These are phyloP conservation scores for Drosophila nebulosa DNA, from an alignment of 1,140 invertebrate genomes.

Conservation along the genomic window DNA sequence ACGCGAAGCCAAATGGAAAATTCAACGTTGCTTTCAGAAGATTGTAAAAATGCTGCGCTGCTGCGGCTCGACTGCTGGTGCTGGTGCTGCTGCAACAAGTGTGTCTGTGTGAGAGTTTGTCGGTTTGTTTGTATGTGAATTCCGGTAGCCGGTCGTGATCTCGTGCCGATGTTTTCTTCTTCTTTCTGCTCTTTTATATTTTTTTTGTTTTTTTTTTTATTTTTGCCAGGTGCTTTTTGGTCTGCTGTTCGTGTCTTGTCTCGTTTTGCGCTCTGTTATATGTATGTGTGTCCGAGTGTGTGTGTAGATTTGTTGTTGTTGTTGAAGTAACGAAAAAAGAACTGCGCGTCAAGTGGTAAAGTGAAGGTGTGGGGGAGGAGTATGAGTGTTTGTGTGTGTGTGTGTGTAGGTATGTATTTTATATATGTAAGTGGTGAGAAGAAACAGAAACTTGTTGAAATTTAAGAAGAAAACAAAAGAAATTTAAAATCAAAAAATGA, in stretches of 20 bases:
- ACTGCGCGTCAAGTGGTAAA: slow-evolving; percentile 54
- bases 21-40: slow-evolving; percentile 23
- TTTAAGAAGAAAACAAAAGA: slow-evolving; percentile 46
- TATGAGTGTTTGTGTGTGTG: too few species aligned
- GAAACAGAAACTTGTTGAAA: slow-evolving; percentile 73
- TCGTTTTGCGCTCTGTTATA: slow-evolving; percentile 35
- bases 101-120: slow-evolving; percentile 35
- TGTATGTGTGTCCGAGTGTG: slow-evolving; percentile 31
- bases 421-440: slow-evolving; percentile 19
- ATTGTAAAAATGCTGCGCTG: slow-evolving; percentile 9
- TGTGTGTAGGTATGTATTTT: not conserved
- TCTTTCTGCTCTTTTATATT: too few species aligned
- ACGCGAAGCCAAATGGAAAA: slow-evolving; percentile 32
- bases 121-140: slow-evolving; percentile 25
- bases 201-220: not conserved
- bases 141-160: slow-evolving; percentile 47
- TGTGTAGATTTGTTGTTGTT: slow-evolving; percentile 34
- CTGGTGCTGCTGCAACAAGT: slow-evolving; percentile 59
- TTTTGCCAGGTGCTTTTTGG: slow-evolving; percentile 45
- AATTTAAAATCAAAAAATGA: slow-evolving; percentile 60
- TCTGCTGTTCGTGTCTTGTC: slow-evolving; percentile 7
- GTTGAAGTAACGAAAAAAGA: slow-evolving; percentile 70
- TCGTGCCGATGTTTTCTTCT: slow-evolving; percentile 28
- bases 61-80: too few species aligned
- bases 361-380: slow-evolving; percentile 39